Evolutionary conservation across 2,888 invertebrate genomes (phyloP).

Genomic region (Euzophera pinguis): DNA sequence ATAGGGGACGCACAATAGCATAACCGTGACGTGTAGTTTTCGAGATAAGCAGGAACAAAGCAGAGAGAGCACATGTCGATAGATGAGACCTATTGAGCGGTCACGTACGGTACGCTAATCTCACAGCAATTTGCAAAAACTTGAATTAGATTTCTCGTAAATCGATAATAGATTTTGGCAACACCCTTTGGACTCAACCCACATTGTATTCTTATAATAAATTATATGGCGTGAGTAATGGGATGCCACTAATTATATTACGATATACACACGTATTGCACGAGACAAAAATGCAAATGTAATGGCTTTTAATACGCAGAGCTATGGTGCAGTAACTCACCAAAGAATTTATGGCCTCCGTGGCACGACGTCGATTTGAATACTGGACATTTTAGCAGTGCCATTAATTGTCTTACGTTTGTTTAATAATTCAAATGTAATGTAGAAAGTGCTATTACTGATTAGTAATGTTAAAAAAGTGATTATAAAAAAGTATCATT

Average conservation of each 20-base stretch:
- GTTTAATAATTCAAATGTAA: conserved; percentile 18
- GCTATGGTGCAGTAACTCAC: conserved; percentile 37
- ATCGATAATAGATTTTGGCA: conserved; percentile 20
- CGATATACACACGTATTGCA: conserved; percentile 39
- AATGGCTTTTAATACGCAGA: conserved; percentile 40
- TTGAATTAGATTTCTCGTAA: conserved; percentile 21
- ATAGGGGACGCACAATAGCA: conserved; percentile 53
- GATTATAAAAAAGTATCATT: too few relatives aligned
- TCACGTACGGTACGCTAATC: conserved; percentile 52
- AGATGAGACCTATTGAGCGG: conserved; percentile 46
- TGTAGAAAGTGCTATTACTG: neutral
- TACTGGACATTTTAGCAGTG: conserved; percentile 11
- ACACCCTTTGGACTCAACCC: neutral
- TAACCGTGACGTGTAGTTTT: conserved; percentile 46
- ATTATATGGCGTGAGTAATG: conserved; percentile 12
- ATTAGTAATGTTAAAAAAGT: neutral
- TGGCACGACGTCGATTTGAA: conserved; percentile 49
- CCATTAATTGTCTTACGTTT: conserved; percentile 14
- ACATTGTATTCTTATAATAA: conserved; percentile 3
- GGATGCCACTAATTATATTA: conserved; percentile 30
- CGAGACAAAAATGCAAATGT: conserved; percentile 55
- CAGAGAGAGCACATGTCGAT: conserved; percentile 33
- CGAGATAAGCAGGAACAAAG: conserved; percentile 47
- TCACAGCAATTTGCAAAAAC: conserved; percentile 34
- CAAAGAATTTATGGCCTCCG: conserved; percentile 46